Evolutionary conservation across 2,113 vertebrate genomes (phyloP).

Genomic region (Cyprinus carpio): DNA sequence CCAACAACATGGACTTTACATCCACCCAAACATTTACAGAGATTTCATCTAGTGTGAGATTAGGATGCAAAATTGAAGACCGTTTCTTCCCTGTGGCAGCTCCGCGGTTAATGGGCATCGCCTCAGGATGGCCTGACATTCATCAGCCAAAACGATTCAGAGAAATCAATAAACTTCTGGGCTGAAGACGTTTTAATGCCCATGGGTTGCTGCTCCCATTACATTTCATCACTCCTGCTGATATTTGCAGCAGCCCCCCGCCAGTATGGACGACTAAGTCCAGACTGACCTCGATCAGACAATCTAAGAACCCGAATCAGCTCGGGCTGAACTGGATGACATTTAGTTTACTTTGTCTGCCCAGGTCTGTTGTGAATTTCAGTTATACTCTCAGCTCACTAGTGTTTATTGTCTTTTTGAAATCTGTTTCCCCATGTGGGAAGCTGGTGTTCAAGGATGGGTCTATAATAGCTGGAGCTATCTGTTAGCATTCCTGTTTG

Average conservation of each 20-base stretch:
- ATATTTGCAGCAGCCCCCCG: constrained; percentile 1
- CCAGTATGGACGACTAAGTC: background rate
- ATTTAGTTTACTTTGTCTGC: background rate
- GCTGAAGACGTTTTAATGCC: constrained; percentile 46
- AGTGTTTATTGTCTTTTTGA: background rate
- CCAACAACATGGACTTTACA: background rate
- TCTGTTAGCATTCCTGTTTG: background rate
- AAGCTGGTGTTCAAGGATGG: background rate
- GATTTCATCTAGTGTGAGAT: constrained; percentile 40
- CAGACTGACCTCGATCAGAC: background rate
- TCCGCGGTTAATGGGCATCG: constrained; percentile 45
- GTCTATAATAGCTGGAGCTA: background rate
- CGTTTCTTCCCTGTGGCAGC: constrained; percentile 36
- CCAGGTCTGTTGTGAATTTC: background rate
- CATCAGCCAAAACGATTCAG: constrained; percentile 46
- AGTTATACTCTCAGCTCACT: background rate
- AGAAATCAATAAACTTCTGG: constrained; percentile 48
- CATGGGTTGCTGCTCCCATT: background rate
- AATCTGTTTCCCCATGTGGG: background rate
- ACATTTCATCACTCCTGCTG: constrained; percentile 17
- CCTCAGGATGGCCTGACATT: constrained; percentile 52
- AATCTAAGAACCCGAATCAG: background rate
- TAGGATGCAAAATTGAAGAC: constrained; percentile 47
- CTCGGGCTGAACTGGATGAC: background rate
- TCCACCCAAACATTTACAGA: background rate